Base-by-base conservation (phyloP, 1,140 invertebrate genomes). In the Caenorhabditis tropicalis region DNA sequence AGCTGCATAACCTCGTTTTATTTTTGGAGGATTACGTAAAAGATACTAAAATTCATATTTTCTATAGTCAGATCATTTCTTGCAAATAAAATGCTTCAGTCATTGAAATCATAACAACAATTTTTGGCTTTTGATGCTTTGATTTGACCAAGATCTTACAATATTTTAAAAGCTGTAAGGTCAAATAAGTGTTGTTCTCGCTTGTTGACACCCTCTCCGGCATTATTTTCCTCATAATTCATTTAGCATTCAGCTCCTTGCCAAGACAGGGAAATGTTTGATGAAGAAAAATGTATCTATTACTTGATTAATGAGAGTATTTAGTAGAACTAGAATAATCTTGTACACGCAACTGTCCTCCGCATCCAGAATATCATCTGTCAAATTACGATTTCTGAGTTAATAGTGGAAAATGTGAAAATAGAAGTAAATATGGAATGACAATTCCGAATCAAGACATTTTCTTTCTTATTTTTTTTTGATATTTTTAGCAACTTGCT, bases 181-280 rank as follows among this genome's bases (percentile, higher is more conserved):
- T 16, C 1, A 16, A 31, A 19, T 15, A 9, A 19, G 21, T 1
- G 31, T 7, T 65, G 58, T n/a, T 31, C 58, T 65, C 58, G 36
- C 31, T 65, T 65, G 31, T 65, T 33, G 58, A 65, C 58, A 65
- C 31, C 7, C 7, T 19, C 19, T 24, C n/a, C 53, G 31, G 19
- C 58, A 65, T 15, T 65, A 33, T 60, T 60, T 60, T 58, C 36
- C 36, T 19, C 58, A 65, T 65, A 65, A 65, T 65, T 56, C 53
- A 56, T 56, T 65, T 65, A 10, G 31, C 58, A 65, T 65, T 65
- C 58, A 65, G 29, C 36, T 51, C 16, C n/a, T 19, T 24, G 31
- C 6, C n/a, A 10, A 56, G 53, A 56, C 53, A 29, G 19, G 36
- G 29, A 36, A 36, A 31, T n/a, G 53, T 65, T 36, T 19, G 58